phyloP scores from a whole-genome alignment of 2,797 vertebrate genomes.

The Syndactyla subalaris region DNA sequence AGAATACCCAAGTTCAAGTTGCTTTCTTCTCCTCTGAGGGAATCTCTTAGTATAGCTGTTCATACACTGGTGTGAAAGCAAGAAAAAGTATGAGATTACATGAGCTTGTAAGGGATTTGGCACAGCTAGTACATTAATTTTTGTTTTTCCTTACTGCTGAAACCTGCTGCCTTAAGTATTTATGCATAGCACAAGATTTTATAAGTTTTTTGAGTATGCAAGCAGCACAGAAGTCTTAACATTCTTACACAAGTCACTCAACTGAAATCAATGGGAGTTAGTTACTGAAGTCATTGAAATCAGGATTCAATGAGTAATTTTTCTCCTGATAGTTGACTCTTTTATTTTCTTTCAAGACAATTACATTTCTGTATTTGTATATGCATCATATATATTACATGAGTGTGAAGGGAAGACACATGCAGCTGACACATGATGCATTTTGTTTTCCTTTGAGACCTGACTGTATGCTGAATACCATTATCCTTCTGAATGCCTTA shows the following conservation, averaged over 20 bases:
- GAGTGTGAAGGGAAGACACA: background rate
- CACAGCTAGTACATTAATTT: background rate
- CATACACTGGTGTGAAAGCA: background rate
- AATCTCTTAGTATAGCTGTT: background rate
- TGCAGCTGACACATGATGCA: background rate
- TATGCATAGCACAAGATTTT: background rate
- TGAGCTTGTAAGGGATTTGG: background rate
- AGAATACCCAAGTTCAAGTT: background rate
- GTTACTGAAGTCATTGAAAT: background rate
- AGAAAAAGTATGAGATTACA: background rate
- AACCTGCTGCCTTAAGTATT: background rate
- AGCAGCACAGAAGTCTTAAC: background rate
- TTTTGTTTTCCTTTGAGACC: constrained; percentile 67
- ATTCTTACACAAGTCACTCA: background rate
- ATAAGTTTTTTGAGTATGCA: background rate
- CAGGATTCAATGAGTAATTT: background rate
- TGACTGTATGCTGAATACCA: constrained; percentile 50
- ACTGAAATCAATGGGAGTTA: background rate
- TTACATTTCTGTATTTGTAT: background rate
- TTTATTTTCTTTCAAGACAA: background rate
- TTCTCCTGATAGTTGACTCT: background rate
- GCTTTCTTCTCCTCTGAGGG: background rate
- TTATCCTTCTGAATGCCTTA: constrained; percentile 61
- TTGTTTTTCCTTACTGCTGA: background rate
- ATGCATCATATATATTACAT: background rate